Evolutionary conservation across 2,888 invertebrate genomes (phyloP), one percentile per base, ranked within the genome.

Genomic region (Chrysomela aeneicollis): DNA sequence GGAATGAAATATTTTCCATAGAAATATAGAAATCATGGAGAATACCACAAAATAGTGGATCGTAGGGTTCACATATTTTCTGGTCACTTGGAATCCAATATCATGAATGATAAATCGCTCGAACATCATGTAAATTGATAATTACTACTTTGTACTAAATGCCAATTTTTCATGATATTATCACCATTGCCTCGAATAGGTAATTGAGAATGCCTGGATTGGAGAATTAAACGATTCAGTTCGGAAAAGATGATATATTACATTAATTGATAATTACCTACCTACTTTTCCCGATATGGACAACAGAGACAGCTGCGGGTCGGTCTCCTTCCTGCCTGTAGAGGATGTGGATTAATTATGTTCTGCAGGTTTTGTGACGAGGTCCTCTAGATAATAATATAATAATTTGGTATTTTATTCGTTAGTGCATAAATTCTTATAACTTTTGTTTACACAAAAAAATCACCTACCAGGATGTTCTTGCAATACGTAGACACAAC

Each of bases 241-340:
- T 42, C n/a, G n/a, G n/a, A 42, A 42, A 15, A 35, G 4, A 42
- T 42, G 42, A 42, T 42, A 42, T 42, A 42, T 42, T 42, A 42
- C 42, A 15, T 10, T 42, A 42, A 42, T 42, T 42, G 15, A 42
- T 4, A 42, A 42, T 42, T 15, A 42, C 42, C 42, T 42, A 12
- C 15, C 15, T 42, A 42, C 42, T 42, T 42, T 12, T 42, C 15
- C 42, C 42, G 12, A 35, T 35, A 35, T 10, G 35, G 35, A 12
- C 35, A 35, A 35, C 35, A 6, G 12, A 35, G 35, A 35, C 35
- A 42, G 42, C 42, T 42, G 42, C n/a, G n/a, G n/a, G n/a, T n/a
- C n/a, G 42, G 2, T n/a, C 15, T 1, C 15, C 42, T 42, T 42
- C 42, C 42, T 42, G 35, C n/a, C n/a, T 15, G 9, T 42, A 1